Evolutionary conservation across 2,797 vertebrate genomes (phyloP).

Genomic region (Alca torda): DNA sequence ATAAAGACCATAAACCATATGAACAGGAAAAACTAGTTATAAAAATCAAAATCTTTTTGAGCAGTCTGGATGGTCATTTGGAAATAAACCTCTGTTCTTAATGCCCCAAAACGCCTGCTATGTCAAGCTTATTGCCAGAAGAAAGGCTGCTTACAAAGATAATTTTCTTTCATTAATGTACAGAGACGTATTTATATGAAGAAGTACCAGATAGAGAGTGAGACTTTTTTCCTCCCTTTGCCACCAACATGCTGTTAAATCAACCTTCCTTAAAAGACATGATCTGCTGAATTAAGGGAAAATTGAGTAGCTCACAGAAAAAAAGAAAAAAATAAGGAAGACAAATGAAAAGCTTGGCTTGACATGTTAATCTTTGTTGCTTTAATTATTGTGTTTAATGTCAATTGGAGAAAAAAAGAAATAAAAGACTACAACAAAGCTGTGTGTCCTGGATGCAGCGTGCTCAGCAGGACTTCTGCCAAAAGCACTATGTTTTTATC

Average conservation of each 20-base stretch:
- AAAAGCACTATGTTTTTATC: constrained; percentile 41
- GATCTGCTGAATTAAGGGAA: constrained; percentile 44
- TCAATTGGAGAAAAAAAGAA: constrained; percentile 4
- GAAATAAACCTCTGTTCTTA: constrained; percentile 39
- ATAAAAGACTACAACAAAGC: constrained; percentile 3
- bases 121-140: constrained; percentile 40
- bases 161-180: constrained; percentile 44
- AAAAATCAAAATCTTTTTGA: constrained; percentile 41
- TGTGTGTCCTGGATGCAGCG: neutral
- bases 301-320: neutral
- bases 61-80: constrained; percentile 21
- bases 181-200: neutral
- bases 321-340: neutral
- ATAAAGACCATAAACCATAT: neutral
- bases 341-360: constrained; percentile 28
- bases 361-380: constrained; percentile 43
- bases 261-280: constrained; percentile 1
- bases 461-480: constrained; percentile 9
- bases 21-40: constrained; percentile 24
- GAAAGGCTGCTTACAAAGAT: constrained; percentile 47
- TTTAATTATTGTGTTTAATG: constrained; percentile 54
- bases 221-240: neutral
- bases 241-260: neutral
- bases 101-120: neutral
- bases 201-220: constrained; percentile 7